Conservation (phyloP, 2,888 invertebrate species). For the Leptinotarsa haldemani region DNA sequence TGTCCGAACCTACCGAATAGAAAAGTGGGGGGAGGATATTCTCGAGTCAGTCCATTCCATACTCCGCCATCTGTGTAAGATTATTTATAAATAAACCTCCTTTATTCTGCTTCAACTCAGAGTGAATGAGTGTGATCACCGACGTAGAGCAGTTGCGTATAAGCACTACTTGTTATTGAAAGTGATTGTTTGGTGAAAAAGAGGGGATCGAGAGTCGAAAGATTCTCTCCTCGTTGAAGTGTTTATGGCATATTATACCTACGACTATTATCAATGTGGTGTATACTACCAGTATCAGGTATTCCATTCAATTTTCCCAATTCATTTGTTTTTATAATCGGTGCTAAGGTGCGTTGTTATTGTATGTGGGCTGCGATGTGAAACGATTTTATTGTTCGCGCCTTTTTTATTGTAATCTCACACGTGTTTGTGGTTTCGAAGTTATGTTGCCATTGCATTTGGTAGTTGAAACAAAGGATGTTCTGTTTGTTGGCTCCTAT, state of each 20-base stretch:
- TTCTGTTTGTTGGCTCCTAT: too few species aligned
- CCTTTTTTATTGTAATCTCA: too few species aligned
- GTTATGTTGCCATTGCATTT: too few species aligned
- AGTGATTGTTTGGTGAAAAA: slow-evolving; percentile 5
- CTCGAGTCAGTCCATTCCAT: background rate
- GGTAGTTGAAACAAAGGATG: too few species aligned
- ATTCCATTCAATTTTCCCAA: background rate
- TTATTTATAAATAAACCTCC: background rate
- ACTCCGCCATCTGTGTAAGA: background rate
- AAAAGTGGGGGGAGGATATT: background rate
- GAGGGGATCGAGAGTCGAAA: slow-evolving; percentile 15
- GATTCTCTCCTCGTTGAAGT: slow-evolving; percentile 11
- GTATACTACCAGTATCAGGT: background rate
- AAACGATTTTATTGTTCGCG: too few species aligned
- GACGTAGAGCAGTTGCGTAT: background rate
- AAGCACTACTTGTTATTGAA: background rate
- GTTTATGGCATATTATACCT: background rate
- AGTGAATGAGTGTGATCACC: background rate
- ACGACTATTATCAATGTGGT: background rate
- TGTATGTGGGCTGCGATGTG: too few species aligned
- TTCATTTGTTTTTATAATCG: too few species aligned
- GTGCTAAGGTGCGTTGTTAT: too few species aligned
- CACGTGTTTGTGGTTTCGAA: too few species aligned
- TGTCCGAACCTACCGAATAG: background rate
- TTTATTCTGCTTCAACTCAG: background rate